These are phyloP conservation scores for Typhlichthys eigenmanni DNA, from an alignment of 2,797 vertebrate genomes.

Conservation along the genomic window DNA sequence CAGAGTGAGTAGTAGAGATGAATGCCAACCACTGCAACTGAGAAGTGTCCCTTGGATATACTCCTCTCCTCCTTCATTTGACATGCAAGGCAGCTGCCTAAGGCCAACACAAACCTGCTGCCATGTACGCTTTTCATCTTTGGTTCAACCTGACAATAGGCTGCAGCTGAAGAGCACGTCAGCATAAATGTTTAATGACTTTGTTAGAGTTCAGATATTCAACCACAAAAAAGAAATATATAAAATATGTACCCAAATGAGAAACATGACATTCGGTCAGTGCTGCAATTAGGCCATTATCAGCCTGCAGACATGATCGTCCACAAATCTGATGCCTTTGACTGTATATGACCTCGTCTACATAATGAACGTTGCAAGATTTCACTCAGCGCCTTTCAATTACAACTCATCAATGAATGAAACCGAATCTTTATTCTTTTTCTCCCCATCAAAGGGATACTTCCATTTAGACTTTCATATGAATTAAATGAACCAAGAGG, in stretches of 20 bases:
- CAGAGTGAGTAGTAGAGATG: too few species aligned
- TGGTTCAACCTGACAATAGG: slow-evolving; percentile 28
- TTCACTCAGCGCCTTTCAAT: slow-evolving; percentile 56
- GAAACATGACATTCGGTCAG: slow-evolving; percentile 54
- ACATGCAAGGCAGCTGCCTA: too few species aligned
- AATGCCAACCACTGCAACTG: too few species aligned
- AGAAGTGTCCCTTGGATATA: too few species aligned
- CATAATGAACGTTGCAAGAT: slow-evolving; percentile 66
- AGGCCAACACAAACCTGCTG: slow-evolving; percentile 41
- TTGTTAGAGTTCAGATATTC: slow-evolving; percentile 36
- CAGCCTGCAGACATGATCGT: slow-evolving; percentile 51
- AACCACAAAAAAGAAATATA: slow-evolving; percentile 11
- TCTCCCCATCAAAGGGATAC: slow-evolving; percentile 32
- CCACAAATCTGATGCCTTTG: slow-evolving; percentile 56
- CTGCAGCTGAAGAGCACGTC: slow-evolving; percentile 30
- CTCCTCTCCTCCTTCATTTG: too few species aligned
- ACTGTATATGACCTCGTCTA: slow-evolving; percentile 64
- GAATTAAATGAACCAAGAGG: slow-evolving; percentile 16
- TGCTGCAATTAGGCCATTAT: slow-evolving; percentile 64
- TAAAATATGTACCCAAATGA: slow-evolving; percentile 41
- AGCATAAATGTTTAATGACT: slow-evolving; percentile 48
- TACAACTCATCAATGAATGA: slow-evolving; percentile 58
- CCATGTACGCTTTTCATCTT: slow-evolving; percentile 61
- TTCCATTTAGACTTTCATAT: slow-evolving; percentile 42
- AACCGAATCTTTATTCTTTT: slow-evolving; percentile 46